Percentiles rank a stretch among this genome's conserved stretches.
phyloP scores from a whole-genome alignment of 2,797 vertebrate species.

The Anguilla obscura region DNA sequence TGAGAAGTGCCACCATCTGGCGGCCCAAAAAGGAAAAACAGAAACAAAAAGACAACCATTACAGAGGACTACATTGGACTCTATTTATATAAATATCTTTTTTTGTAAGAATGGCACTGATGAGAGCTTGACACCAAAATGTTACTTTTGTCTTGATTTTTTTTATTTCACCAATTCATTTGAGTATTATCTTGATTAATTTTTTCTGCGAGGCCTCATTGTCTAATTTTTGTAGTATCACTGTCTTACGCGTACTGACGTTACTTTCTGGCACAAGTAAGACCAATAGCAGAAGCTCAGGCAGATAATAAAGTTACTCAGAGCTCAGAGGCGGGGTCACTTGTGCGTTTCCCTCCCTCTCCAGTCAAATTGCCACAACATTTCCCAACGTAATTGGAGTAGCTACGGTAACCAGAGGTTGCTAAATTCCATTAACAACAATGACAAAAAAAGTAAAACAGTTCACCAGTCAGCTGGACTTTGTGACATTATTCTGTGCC shows the following conservation, averaged over 20 bases:
- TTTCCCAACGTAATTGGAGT: neutral
- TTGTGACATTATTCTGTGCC: constrained; percentile 66
- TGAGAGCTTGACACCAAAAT: neutral
- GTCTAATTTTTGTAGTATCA: neutral
- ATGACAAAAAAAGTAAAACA: constrained; percentile 36
- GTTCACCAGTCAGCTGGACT: constrained; percentile 68
- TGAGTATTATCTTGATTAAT: neutral
- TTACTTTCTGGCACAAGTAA: neutral
- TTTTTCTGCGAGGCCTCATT: neutral
- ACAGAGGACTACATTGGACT: too few species aligned
- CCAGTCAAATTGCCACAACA: neutral
- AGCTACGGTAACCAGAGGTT: constrained; percentile 18
- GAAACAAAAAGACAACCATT: too few species aligned
- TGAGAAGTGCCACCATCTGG: too few species aligned
- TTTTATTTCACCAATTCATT: neutral
- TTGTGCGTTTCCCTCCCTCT: neutral
- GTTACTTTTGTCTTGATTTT: neutral
- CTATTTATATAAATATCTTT: too few species aligned
- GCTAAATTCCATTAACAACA: constrained; percentile 34
- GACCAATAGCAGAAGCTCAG: neutral
- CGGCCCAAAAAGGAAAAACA: too few species aligned
- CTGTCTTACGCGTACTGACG: too few species aligned
- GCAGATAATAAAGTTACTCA: neutral
- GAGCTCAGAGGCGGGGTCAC: neutral
- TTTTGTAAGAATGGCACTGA: neutral